Evolutionary conservation across 2,797 vertebrate species (phyloP), one percentile per base, ranked within the genome.

Genomic region (Masticophis lateralis): DNA sequence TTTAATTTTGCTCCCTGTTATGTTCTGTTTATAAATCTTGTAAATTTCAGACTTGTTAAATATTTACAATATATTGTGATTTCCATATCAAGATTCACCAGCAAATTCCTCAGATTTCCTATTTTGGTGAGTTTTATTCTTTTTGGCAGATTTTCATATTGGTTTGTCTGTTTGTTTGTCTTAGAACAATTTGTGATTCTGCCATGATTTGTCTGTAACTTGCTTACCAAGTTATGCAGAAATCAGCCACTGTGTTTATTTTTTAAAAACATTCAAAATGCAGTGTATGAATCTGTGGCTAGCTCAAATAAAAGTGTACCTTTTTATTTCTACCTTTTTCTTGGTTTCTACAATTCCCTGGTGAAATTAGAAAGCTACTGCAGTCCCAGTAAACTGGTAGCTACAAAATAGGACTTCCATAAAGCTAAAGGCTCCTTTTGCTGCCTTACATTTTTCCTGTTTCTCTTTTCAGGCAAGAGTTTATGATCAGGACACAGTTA

Each of bases 401-500:
- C 59, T 27, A 86, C n/a, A 86, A 92, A 91, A 63, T 0, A 10
- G 90, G 69, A 86, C 12, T 57, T 0, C 9, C 13, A 74, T 88
- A 94, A 53, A 83, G n/a, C 0, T 0, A 66, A 87, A 92, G 12
- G 0, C 55, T 93, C 8, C 22, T 8, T 10, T n/a, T 37, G 10
- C 2, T 28, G 18, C 1, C 18, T 93, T 32, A 86, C 27, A 13
- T 63, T 96, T 92, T 66, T 2, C 89, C 51, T 93, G 66, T 91
- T 88, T 95, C 18, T 96, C 47, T 88, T 56, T 83, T 66, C 95
- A 98, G 98, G 98, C 97, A 60, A 97, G 97, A 16, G 91, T 94
- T 16, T 93, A 60, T 0, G 98, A 98, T 87, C 96, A 96, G 56
- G 98, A 98, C 94, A 98, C 98, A 0, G 97, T 97, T 20, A 97